These are phyloP conservation scores for Craniophora ligustri DNA, from an alignment of 2,888 invertebrate genomes.

Conservation along the genomic window DNA sequence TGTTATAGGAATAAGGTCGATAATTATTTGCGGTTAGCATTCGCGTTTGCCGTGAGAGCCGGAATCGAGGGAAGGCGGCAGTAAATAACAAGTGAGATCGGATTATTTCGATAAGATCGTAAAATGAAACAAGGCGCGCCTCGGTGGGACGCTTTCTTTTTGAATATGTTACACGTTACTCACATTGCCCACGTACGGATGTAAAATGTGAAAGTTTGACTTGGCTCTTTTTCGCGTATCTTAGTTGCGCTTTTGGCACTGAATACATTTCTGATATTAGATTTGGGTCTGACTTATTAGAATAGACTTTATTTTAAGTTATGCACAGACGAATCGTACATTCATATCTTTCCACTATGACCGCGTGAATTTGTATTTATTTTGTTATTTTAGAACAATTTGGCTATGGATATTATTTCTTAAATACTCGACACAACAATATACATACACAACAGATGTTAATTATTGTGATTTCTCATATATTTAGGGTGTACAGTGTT, in stretches of 20 bases:
- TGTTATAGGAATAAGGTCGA: slow-evolving; percentile 70
- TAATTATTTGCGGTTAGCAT: slow-evolving; percentile 64
- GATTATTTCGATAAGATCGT: slow-evolving; percentile 89
- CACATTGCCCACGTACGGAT: slow-evolving; percentile 70
- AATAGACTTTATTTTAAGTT: slow-evolving; percentile 13
- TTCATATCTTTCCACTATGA: no score
- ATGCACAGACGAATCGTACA: background rate
- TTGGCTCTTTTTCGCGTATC: slow-evolving; percentile 61
- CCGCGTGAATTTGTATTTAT: no score
- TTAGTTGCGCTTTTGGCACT: slow-evolving; percentile 47
- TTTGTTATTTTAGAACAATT: no score
- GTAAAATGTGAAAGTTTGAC: slow-evolving; percentile 71
- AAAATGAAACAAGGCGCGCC: slow-evolving; percentile 87
- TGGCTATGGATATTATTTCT: no score
- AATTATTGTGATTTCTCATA: no score
- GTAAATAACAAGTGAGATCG: slow-evolving; percentile 87
- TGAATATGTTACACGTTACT: slow-evolving; percentile 78
- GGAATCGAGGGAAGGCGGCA: slow-evolving; percentile 81
- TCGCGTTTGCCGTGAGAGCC: slow-evolving; percentile 69
- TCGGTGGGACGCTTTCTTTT: slow-evolving; percentile 80
- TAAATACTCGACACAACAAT: no score
- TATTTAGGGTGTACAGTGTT: no score
- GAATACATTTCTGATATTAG: slow-evolving; percentile 48
- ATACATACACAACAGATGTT: no score
- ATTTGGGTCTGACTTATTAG: slow-evolving; percentile 31